Evolutionary conservation across 1,140 invertebrate genomes (phyloP).

Genomic region (Cylas formicarius): DNA sequence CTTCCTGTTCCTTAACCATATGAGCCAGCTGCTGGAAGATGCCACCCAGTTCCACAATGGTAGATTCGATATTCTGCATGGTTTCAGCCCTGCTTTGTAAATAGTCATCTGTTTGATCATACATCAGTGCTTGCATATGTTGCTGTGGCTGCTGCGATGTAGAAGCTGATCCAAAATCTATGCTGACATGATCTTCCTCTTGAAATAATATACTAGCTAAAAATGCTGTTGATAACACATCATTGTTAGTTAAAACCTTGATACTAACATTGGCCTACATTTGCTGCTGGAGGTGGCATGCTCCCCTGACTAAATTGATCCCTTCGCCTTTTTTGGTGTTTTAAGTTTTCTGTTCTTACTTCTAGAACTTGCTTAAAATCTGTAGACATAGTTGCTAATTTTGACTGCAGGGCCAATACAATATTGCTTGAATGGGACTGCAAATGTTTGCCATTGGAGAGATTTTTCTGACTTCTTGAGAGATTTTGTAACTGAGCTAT

Average conservation of each 20-base stretch:
- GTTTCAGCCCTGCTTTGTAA: slow-evolving; percentile 89
- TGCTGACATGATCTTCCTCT: slow-evolving; percentile 64
- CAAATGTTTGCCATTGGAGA: slow-evolving; percentile 67
- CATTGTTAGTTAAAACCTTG: too few species aligned
- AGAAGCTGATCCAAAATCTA: slow-evolving; percentile 58
- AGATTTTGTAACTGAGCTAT: slow-evolving; percentile 82
- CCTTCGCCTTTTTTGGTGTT: slow-evolving; percentile 85
- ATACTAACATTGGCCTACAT: slow-evolving; percentile 25
- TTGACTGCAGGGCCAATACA: slow-evolving; percentile 88
- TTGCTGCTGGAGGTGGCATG: slow-evolving; percentile 55
- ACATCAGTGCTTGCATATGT: slow-evolving; percentile 60
- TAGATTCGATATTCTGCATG: slow-evolving; percentile 99
- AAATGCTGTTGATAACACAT: too few species aligned
- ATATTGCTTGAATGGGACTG: slow-evolving; percentile 94
- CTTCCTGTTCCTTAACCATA: slow-evolving; percentile 99
- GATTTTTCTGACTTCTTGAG: slow-evolving; percentile 59
- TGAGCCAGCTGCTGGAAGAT: slow-evolving; percentile 97
- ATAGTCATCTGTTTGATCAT: slow-evolving; percentile 84
- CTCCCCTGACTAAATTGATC: slow-evolving; percentile 89
- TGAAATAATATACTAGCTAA: slow-evolving; percentile 43
- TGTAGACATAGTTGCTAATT: slow-evolving; percentile 92
- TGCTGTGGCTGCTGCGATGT: slow-evolving; percentile 41
- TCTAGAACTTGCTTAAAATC: slow-evolving; percentile 93
- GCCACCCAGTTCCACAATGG: slow-evolving; percentile 96
- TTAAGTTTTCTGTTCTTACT: slow-evolving; percentile 87